Evolutionary conservation across 1,140 invertebrate genomes (phyloP), one percentile per base, ranked within the genome.

Genomic region (Magallana gigas): DNA sequence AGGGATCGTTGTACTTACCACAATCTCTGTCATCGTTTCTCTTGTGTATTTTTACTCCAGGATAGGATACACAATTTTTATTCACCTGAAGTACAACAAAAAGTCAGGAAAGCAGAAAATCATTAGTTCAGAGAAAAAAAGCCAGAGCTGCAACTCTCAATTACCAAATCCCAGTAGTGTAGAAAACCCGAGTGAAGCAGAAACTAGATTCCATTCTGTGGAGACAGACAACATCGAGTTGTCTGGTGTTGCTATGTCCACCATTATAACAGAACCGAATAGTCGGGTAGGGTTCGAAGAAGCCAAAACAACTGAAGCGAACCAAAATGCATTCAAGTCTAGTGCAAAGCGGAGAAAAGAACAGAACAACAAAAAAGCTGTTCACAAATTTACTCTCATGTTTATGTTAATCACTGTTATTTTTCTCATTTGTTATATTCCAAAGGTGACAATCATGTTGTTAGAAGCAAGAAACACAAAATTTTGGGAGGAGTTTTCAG

Each of bases 361-460:
- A 48, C 68, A 57, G n/a, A 29, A 12, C 48, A 62, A 58, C 8
- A n/a, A 16, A 8, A 60, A 14, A 57, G 48, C 60, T 11, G 82
- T 56, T 6, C 9, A 59, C 23, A 84, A 87, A 60, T 71, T 87
- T 6, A 81, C 85, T 14, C n/a, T 80, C 12, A 81, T 83, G 57
- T 87, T 82, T 57, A 62, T 89, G 80, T 18, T 87, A 8, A 87
- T 88, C 8, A 89, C 85, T 1, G n/a, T 85, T 0, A 57, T 85
- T 48, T 88, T 88, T 18, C 29, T 88, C 23, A 56, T 88, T 9
- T 88, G 76, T 64, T 88, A 88, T 57, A 71, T 85, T 11, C 88
- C 84, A 56, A 87, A 89, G 7, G 82, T 86, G 8, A 56, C 68
- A 14, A 57, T 85, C 16, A 62, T 84, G 56, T 12, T 85, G 8